Conservation (phyloP, 1,140 invertebrate species). For the Drosophila rhopaloa region DNA sequence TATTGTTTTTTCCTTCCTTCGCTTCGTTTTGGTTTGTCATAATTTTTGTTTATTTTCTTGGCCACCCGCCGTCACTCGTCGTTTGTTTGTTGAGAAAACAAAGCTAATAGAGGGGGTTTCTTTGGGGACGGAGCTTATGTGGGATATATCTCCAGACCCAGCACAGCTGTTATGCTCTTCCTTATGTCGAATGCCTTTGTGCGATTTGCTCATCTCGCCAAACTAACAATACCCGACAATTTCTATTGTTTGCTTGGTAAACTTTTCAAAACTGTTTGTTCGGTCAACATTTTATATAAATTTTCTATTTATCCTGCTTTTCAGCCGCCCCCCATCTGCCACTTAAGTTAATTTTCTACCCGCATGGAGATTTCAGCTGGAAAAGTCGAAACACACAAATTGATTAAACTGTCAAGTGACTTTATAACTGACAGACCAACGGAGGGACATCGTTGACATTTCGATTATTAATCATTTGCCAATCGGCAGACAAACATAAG, state of each 20-base stretch:
- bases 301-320: slow-evolving; percentile 51
- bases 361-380: slow-evolving; percentile 32
- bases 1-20: slow-evolving; percentile 57
- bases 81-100: slow-evolving; percentile 67
- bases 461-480: slow-evolving; percentile 79
- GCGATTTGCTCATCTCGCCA: slow-evolving; percentile 52
- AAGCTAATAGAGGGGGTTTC: slow-evolving; percentile 39
- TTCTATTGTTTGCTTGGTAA: slow-evolving; percentile 48
- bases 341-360: slow-evolving; percentile 38
- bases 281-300: slow-evolving; percentile 56
- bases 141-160: slow-evolving; percentile 31
- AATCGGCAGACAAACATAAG: slow-evolving; percentile 16
- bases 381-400: slow-evolving; percentile 60
- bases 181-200: slow-evolving; percentile 53
- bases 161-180: slow-evolving; percentile 61
- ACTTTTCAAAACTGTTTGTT: slow-evolving; percentile 68
- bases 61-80: slow-evolving; percentile 55
- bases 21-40: slow-evolving; percentile 57
- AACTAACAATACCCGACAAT: slow-evolving; percentile 48
- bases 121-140: slow-evolving; percentile 32
- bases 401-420: slow-evolving; percentile 82
- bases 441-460: slow-evolving; percentile 64
- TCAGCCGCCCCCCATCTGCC: slow-evolving; percentile 10
- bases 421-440: slow-evolving; percentile 70
- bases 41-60: slow-evolving; percentile 79